A percentile compares a stretch with the other conserved stretches of the same genome.
Evolutionary conservation across 2,797 vertebrate genomes (phyloP).

Genomic region (Dryobates pubescens): DNA sequence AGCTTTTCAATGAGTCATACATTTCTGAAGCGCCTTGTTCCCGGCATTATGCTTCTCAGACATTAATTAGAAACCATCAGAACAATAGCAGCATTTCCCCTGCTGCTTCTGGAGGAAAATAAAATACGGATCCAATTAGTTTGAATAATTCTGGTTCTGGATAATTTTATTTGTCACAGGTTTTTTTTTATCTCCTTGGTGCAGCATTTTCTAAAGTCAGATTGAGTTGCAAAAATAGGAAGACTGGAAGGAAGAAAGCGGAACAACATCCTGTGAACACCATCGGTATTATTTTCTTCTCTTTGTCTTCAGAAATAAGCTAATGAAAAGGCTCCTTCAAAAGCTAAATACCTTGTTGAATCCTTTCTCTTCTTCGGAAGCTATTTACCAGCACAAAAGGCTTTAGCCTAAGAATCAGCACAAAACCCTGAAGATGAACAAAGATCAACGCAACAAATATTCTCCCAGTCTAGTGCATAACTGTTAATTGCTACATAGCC

Average conservation of each 20-base stretch:
- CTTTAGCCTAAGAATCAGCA: neutral
- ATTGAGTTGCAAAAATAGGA: neutral
- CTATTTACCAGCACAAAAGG: neutral
- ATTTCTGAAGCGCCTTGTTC: conserved; percentile 12
- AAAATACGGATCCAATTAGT: neutral
- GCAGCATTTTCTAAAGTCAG: neutral
- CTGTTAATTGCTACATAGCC: neutral
- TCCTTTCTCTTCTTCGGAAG: neutral
- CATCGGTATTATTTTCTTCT: neutral
- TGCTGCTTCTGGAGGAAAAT: neutral
- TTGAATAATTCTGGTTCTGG: neutral
- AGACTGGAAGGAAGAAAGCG: neutral
- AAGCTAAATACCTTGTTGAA: neutral
- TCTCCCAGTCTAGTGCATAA: neutral
- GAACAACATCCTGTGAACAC: neutral
- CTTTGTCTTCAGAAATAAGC: conserved; percentile 30
- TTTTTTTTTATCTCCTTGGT: conserved; percentile 2
- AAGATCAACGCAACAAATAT: neutral
- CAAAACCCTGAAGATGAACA: neutral
- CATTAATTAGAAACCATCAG: neutral
- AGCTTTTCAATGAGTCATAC: conserved; percentile 11
- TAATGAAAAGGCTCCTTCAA: conserved; percentile 24
- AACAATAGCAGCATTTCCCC: neutral
- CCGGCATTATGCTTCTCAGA: neutral
- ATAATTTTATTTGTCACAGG: neutral